phyloP scores from a whole-genome alignment of 53 echinoderm and acorn worm genomes.

The Luidia sarsii region DNA sequence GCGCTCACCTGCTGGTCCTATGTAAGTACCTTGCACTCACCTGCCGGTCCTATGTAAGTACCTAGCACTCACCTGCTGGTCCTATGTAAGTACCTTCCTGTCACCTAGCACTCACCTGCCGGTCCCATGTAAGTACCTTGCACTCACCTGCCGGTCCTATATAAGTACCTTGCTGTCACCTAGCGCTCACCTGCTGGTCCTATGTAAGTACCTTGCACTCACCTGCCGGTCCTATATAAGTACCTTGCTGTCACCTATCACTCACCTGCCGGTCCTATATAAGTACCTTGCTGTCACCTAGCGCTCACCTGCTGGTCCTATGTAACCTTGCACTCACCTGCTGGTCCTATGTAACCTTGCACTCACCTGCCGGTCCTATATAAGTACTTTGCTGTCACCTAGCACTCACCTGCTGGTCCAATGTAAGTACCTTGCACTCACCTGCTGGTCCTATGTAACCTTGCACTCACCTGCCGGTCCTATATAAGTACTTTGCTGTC shows the following conservation, averaged over 20 bases:
- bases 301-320: slow-evolving; percentile 81
- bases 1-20: slow-evolving; percentile 81
- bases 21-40: slow-evolving; percentile 70
- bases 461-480: slow-evolving; percentile 82
- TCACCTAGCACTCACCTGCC: no score
- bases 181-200: no score
- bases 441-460: no score
- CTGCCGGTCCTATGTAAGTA: slow-evolving; percentile 68
- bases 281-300: slow-evolving; percentile 64
- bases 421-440: slow-evolving; percentile 68
- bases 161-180: slow-evolving; percentile 67
- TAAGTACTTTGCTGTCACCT: slow-evolving; percentile 70
- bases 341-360: slow-evolving; percentile 57
- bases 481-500: slow-evolving; percentile 66
- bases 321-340: no score
- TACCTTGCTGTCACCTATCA: slow-evolving; percentile 56
- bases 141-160: slow-evolving; percentile 80
- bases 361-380: slow-evolving; percentile 80
- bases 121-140: slow-evolving; percentile 71
- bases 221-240: slow-evolving; percentile 90
- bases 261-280: slow-evolving; percentile 84
- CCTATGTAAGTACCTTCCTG: slow-evolving; percentile 69
- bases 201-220: slow-evolving; percentile 75
- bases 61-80: slow-evolving; percentile 79
- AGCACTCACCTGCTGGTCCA: slow-evolving; percentile 77